Base-by-base conservation (phyloP, 2,888 invertebrate genomes). In the Miltochrista miniata region DNA sequence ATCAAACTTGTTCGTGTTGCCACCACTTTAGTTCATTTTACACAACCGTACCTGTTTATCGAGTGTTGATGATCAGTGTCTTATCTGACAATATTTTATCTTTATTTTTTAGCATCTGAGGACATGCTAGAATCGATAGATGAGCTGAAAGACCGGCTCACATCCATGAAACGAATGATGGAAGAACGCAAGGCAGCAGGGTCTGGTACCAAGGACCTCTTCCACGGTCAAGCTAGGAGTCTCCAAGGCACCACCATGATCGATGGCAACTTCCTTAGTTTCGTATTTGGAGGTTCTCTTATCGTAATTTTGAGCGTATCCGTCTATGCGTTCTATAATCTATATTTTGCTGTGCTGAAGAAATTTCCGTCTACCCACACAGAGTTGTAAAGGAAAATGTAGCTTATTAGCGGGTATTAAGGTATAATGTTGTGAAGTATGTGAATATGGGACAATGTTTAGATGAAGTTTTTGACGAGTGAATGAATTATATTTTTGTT, bases 281-380 rank as follows among this genome's bases (percentile, higher is more conserved):
- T 96, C 66, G 96, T 97, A 34, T 97, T 97, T 72, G 96, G 95
- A 1, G 94, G 95, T 0, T 96, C 96, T 1, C 89, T 97, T 3
- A 70, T 95, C 9, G 95, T 96, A 38, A 97, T 97, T 51, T 82
- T 97, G 8, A 94, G 95, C 67, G 97, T 97, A 36, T 96, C 96
- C 46, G 92, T 95, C 1, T 97, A 97, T 73, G 97, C 97, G 0
- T 97, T 97, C 79, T 96, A 96, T 70, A 96, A 96, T 81, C 90
- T 97, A 0, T 83, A 83, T 47, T 72, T 79, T 14, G 83, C 83
- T 2, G 95, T 97, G 45, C 79, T 96, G 31, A 97, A 96, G 85
- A 96, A 96, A 82, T 97, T 97, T 71, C 96, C 96, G 0, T 94
- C 96, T 0, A 93, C 92, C 42, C 96, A 97, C 74, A 96, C 96